Evolutionary conservation across 2,888 invertebrate species (phyloP), one percentile per base, ranked within the genome.

Genomic region (Allygus modestus): DNA sequence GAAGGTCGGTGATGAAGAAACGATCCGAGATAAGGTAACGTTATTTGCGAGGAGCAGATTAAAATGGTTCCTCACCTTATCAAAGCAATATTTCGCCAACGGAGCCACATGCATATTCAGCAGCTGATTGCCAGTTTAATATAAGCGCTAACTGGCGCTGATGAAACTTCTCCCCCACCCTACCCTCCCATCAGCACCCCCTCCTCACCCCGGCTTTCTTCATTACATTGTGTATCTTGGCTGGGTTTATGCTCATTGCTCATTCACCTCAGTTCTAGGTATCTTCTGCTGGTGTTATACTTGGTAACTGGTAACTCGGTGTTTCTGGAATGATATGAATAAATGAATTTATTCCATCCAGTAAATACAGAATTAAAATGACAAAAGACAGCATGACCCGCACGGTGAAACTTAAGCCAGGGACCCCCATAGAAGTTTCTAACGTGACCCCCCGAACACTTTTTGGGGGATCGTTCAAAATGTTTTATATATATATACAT

Each of bases 141-240:
- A 77, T 77, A 77, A 77, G 51, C 73, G 73, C 77, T 77, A 77
- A 77, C 77, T 77, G 51, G 46, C 51, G 51, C 77, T 77, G 77
- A 51, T 77, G 51, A 77, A 51, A 41, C 73, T 33, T 33, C 73
- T 43, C 71, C 75, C 46, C 20, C 43, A 5, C 41, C 75, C 17
- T 5, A 20, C 73, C 69, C 23, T 17, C 69, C 73, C 73, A 46
- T n/a, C n/a, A n/a, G n/a, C n/a, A n/a, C n/a, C 73, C n/a, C 31
- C 1, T 11, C n/a, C 46, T 2, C 71, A 11, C 28, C 73, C 1
- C 1, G 43, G 23, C n/a, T 12, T 37, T 75, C 73, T 43, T 75
- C 73, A 75, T 75, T 75, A 75, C 37, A 43, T 7, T 17, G 73
- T 31, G 43, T 75, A n/a, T 75, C 23, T 43, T 75, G n/a, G 73